Evolutionary conservation across 2,797 vertebrate genomes (phyloP).

Genomic region (Cyprinella venusta): DNA sequence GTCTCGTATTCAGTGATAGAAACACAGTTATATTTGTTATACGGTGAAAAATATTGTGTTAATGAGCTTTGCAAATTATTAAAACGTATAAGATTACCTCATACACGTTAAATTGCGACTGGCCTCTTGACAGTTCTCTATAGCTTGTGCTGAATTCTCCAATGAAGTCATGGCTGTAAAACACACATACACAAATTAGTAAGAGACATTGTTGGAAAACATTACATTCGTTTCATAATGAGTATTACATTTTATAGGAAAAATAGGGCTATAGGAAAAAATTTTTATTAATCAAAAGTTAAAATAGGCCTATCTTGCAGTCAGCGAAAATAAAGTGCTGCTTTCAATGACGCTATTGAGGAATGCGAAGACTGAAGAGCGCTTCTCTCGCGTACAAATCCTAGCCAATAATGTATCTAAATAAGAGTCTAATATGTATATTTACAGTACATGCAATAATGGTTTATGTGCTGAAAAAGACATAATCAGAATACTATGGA

Average conservation of each 20-base stretch:
- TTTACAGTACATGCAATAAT: too few relatives aligned
- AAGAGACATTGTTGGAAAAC: neutral
- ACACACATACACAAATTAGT: conserved; percentile 38
- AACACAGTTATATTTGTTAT: neutral
- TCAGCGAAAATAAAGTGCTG: too few relatives aligned
- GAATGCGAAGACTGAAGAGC: too few relatives aligned
- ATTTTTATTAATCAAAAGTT: too few relatives aligned
- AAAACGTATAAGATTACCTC: conserved; percentile 76
- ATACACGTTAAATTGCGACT: conserved; percentile 97
- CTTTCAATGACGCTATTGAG: too few relatives aligned
- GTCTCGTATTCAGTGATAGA: too few relatives aligned
- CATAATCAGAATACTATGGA: neutral
- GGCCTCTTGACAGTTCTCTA: conserved; percentile 93
- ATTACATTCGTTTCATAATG: neutral
- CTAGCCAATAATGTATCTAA: neutral
- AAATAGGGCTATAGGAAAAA: too few relatives aligned
- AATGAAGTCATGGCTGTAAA: conserved; percentile 92
- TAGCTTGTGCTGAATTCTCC: conserved; percentile 98
- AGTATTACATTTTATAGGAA: neutral
- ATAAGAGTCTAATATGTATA: too few relatives aligned
- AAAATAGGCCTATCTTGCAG: too few relatives aligned
- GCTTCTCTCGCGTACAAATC: too few relatives aligned
- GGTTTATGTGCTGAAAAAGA: too few relatives aligned
- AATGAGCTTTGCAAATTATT: neutral
- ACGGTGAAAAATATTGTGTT: neutral